Evolutionary conservation across 2,888 invertebrate genomes (phyloP).

Genomic region (Xanthorhoe designata): DNA sequence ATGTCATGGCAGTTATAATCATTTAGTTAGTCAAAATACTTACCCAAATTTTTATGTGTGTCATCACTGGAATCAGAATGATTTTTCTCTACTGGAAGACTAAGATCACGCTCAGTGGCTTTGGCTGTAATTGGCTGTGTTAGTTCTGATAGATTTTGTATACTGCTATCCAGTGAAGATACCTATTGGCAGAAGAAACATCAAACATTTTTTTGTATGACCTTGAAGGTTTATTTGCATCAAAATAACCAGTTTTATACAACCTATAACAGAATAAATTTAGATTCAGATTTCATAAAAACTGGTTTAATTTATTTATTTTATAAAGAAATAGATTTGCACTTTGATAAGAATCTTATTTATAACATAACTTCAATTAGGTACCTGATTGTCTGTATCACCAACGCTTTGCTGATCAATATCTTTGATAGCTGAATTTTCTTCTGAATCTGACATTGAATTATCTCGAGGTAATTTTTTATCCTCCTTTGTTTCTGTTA

Average conservation of each 20-base stretch:
- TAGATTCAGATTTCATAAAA: not conserved
- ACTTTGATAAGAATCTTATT: not conserved
- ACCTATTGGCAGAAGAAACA: constrained; percentile 57
- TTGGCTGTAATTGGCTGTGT: constrained; percentile 80
- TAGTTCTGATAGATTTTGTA: constrained; percentile 81
- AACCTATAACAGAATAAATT: not conserved
- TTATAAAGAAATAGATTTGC: not conserved
- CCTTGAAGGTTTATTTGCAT: constrained; percentile 15
- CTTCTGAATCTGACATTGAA: constrained; percentile 89
- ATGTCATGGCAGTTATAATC: too few relatives aligned
- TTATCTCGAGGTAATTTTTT: constrained; percentile 84
- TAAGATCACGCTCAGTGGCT: constrained; percentile 65
- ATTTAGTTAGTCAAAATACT: constrained; percentile 36
- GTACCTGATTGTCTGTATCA: constrained; percentile 82
- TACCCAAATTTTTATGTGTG: constrained; percentile 79
- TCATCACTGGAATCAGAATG: constrained; percentile 77
- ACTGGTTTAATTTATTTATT: not conserved
- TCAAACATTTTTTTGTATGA: not conserved
- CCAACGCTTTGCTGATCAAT: constrained; percentile 79
- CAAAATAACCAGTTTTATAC: not conserved
- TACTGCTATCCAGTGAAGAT: constrained; percentile 80
- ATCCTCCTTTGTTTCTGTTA: constrained; percentile 70
- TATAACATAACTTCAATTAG: not conserved
- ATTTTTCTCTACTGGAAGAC: constrained; percentile 61
- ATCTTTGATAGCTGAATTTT: constrained; percentile 77